These are phyloP conservation scores for Phalacrocorax pelagicus DNA, from an alignment of 2,113 vertebrate genomes.

Conservation along the genomic window DNA sequence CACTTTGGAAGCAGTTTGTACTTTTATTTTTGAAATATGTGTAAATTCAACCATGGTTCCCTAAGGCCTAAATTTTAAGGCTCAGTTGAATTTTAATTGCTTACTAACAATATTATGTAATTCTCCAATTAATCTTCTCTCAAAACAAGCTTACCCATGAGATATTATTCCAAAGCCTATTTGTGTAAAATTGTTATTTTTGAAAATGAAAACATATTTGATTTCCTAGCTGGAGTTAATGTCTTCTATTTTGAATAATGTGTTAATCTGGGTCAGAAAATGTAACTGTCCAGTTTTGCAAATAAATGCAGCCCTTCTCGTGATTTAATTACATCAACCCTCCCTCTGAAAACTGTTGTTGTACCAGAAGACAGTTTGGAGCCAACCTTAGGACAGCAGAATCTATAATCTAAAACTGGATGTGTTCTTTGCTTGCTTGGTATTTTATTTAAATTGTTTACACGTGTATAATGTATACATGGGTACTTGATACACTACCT, in stretches of 20 bases:
- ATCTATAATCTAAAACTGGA: not conserved
- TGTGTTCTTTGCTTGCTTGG: not conserved
- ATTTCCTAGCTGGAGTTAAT: not conserved
- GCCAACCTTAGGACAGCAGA: not conserved
- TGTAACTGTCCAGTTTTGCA: not conserved
- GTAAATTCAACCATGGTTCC: not conserved
- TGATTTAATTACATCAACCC: not conserved
- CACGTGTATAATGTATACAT: not conserved
- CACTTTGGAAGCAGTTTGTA: conserved; percentile 38
- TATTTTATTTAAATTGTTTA: not conserved
- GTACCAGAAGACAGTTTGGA: not conserved
- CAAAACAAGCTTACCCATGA: conserved; percentile 34
- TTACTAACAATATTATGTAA: conserved; percentile 42
- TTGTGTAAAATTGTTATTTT: conserved; percentile 32
- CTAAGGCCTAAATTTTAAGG: conserved; percentile 42
- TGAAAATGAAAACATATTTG: conserved; percentile 1
- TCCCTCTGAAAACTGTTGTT: not conserved
- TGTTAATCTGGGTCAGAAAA: not conserved
- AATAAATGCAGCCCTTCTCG: not conserved
- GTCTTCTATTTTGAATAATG: not conserved
- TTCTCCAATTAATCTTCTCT: conserved; percentile 51
- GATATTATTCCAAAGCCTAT: conserved; percentile 17
- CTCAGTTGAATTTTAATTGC: conserved; percentile 63
- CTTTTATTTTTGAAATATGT: conserved; percentile 47
- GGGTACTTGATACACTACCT: not conserved